Base-by-base conservation (phyloP, 2,797 vertebrate genomes). In the Hypotaenidia philippensis region DNA sequence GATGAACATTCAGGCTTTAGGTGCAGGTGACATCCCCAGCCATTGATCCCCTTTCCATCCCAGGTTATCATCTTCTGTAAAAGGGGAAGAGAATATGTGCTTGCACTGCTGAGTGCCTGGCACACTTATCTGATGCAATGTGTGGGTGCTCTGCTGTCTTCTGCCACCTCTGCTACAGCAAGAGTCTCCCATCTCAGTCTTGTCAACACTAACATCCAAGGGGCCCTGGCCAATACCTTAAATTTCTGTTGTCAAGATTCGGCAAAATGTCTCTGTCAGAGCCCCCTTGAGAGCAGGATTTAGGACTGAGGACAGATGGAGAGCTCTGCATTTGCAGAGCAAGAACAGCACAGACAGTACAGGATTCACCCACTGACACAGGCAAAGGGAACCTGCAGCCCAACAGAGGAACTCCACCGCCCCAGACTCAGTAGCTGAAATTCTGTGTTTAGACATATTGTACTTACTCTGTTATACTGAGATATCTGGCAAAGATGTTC, bases 71-170 rank as follows among this genome's bases (percentile, higher is more conserved):
- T 19, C 14, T 52, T 45, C 61, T 36, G 12, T 21, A 25, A 34
- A 52, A 90, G 16, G 11, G 26, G 40, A 38, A 29, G 59, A 31
- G 6, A 10, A 81, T 89, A 87, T 2, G 9, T 34, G 18, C 18
- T 63, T 34, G 6, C 5, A 0, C 29, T 55, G 34, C 25, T 60
- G 29, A 14, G 32, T 80, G 36, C 38, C 56, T 29, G 34, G n/a
- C 38, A 47, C 10, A 8, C 8, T 6, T n/a, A 26, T n/a, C 41
- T 21, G 26, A 19, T 34, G 19, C 3, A n/a, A 45, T 0, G 1
- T 8, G 4, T 34, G 45, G 38, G 10, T 26, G 45, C 12, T 63
- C 38, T 19, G 38, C 31, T 72, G n/a, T 19, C 56, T 49, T 69
- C 40, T 44, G 4, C 27, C 25, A 50, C 59, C 47, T 57, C 53